Conservation (phyloP, 37 sponge, comb jelly and placozoan species). For the Mnemiopsis leidyi region DNA sequence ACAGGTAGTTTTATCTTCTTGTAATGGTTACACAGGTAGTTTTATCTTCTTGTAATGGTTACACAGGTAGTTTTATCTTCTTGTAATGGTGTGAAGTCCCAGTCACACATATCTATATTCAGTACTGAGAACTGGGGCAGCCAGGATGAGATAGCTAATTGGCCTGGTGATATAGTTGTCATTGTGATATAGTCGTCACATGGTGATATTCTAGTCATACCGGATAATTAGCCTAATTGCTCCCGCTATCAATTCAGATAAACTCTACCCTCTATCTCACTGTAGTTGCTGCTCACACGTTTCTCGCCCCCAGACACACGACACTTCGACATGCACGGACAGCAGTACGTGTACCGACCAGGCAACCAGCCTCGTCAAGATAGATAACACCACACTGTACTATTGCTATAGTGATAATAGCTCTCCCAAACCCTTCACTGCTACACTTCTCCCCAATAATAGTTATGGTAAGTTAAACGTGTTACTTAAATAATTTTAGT, state of each 20-base stretch:
- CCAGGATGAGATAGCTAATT: background rate
- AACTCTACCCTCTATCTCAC: too few species aligned
- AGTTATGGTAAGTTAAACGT: background rate
- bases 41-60: too few species aligned
- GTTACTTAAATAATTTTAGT: too few species aligned
- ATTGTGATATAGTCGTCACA: background rate
- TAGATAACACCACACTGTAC: slow-evolving; percentile 49
- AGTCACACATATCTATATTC: too few species aligned
- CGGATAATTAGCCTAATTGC: background rate
- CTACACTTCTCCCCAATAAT: background rate
- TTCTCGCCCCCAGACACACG: background rate
- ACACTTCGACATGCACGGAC: background rate
- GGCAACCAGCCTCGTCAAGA: background rate
- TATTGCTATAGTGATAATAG: slow-evolving; percentile 6
- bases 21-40: too few species aligned
- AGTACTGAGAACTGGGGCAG: background rate
- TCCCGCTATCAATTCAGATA: background rate
- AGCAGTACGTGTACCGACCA: background rate
- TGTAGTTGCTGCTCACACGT: background rate
- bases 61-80: too few species aligned
- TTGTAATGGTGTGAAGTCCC: too few species aligned
- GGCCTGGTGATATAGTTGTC: background rate
- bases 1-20: too few species aligned
- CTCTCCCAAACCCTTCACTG: background rate
- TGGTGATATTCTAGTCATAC: background rate